Evolutionary conservation across 2,888 invertebrate species (phyloP).

Genomic region (Melangyna quadrimaculata): DNA sequence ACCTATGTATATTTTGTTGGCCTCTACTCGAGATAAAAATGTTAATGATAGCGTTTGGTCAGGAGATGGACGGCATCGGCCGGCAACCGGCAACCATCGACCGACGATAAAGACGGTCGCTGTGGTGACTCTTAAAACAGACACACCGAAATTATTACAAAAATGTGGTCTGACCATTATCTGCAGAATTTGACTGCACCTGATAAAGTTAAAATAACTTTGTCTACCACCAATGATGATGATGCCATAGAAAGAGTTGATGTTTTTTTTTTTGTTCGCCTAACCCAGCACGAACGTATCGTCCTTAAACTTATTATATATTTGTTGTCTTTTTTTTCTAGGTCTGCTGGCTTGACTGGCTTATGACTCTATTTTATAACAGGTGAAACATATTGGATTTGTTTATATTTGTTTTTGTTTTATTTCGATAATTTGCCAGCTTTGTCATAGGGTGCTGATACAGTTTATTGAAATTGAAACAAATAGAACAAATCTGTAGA

Average conservation of each 20-base stretch:
- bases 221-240: slow-evolving; percentile 20
- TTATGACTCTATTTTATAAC: slow-evolving; percentile 47
- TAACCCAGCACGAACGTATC: not conserved
- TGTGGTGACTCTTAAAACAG: not conserved
- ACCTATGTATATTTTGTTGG: slow-evolving; percentile 29
- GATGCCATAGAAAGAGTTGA: slow-evolving; percentile 2
- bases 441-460: not conserved
- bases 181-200: slow-evolving; percentile 61
- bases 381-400: slow-evolving; percentile 48
- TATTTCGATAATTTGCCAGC: not conserved
- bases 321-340: slow-evolving; percentile 24
- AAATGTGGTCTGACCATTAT: slow-evolving; percentile 59
- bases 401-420: not conserved
- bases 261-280: not conserved
- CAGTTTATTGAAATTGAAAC: not conserved
- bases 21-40: slow-evolving; percentile 53
- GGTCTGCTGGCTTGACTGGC: slow-evolving; percentile 35
- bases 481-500: not conserved
- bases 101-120: not conserved
- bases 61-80: slow-evolving; percentile 15
- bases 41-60: slow-evolving; percentile 61
- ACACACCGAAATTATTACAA: slow-evolving; percentile 51
- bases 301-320: not conserved
- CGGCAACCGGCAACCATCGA: not conserved
- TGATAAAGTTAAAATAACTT: slow-evolving; percentile 51